A percentile compares a stretch with the other conserved stretches of the same genome.
Evolutionary conservation across 2,797 vertebrate genomes (phyloP).

Genomic region (Chromis chromis): DNA sequence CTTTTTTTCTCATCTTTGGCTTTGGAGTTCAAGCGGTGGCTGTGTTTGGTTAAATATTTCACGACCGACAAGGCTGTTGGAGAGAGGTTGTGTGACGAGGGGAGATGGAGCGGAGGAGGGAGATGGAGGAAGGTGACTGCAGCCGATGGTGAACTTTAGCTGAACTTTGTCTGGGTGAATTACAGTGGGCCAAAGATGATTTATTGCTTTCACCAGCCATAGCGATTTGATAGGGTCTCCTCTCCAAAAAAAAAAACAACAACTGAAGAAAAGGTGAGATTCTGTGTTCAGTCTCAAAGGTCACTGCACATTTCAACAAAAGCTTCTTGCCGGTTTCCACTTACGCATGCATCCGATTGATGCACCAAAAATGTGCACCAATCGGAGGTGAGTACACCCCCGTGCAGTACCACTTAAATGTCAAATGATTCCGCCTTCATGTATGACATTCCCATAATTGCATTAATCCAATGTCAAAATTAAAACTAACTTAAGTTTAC

Average conservation of each 20-base stretch:
- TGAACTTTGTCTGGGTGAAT: conserved; percentile 55
- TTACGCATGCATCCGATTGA: too few relatives aligned
- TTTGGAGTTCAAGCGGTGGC: conserved; percentile 68
- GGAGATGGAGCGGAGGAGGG: conserved; percentile 35
- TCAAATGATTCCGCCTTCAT: too few relatives aligned
- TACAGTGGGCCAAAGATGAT: neutral
- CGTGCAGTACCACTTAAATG: too few relatives aligned
- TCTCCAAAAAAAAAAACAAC: neutral
- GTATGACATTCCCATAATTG: too few relatives aligned
- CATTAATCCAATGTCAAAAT: too few relatives aligned
- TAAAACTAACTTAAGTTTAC: too few relatives aligned
- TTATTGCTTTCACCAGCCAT: conserved; percentile 1
- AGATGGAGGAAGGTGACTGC: conserved; percentile 30
- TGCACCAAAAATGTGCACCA: too few relatives aligned
- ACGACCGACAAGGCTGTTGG: conserved; percentile 43
- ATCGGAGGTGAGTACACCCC: too few relatives aligned
- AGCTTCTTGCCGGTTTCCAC: too few relatives aligned
- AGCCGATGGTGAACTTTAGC: conserved; percentile 60
- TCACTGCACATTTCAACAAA: neutral
- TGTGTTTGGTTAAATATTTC: conserved; percentile 75
- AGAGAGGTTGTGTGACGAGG: conserved; percentile 45
- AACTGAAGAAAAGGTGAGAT: neutral
- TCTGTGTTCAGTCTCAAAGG: neutral
- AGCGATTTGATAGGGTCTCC: neutral
- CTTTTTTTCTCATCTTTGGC: neutral